These are phyloP conservation scores for Sepioteuthis lessoniana DNA, from an alignment of 2,888 invertebrate species.

Conservation along the genomic window DNA sequence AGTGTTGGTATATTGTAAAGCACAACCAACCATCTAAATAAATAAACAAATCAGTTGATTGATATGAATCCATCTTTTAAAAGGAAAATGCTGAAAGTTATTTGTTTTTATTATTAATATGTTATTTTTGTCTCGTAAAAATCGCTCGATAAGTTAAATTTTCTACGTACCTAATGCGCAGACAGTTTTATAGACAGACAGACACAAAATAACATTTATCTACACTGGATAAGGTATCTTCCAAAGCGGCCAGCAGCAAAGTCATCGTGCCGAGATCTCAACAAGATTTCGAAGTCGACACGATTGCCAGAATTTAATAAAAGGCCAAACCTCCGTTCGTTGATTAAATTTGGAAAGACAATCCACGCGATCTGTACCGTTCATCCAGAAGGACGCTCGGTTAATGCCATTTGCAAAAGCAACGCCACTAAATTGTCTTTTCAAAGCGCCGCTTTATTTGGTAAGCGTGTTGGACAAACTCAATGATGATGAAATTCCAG, in stretches of 20 bases:
- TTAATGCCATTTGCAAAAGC: slow-evolving; percentile 33
- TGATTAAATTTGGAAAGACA: background rate
- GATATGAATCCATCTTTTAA: too few species aligned
- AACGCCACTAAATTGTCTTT: background rate
- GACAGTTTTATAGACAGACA: background rate
- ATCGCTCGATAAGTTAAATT: background rate
- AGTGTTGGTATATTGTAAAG: too few species aligned
- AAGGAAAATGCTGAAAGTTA: too few species aligned
- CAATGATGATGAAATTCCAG: background rate
- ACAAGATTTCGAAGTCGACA: background rate
- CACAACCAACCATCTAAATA: too few species aligned
- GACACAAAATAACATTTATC: background rate
- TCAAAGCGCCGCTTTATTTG: slow-evolving; percentile 3
- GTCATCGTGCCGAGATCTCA: background rate
- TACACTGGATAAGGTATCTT: background rate
- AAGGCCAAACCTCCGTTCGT: background rate
- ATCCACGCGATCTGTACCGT: background rate
- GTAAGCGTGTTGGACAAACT: background rate
- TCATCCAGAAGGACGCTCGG: slow-evolving; percentile 16
- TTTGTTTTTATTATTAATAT: too few species aligned
- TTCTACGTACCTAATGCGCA: background rate
- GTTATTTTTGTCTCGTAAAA: background rate
- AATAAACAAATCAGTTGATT: too few species aligned
- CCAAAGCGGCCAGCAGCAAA: background rate
- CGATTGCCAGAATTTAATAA: slow-evolving; percentile 33